A percentile compares a stretch with the other conserved stretches of the same genome.
Evolutionary conservation across 2,888 invertebrate species (phyloP).

Genomic region (Rhorus exstirpatorius): DNA sequence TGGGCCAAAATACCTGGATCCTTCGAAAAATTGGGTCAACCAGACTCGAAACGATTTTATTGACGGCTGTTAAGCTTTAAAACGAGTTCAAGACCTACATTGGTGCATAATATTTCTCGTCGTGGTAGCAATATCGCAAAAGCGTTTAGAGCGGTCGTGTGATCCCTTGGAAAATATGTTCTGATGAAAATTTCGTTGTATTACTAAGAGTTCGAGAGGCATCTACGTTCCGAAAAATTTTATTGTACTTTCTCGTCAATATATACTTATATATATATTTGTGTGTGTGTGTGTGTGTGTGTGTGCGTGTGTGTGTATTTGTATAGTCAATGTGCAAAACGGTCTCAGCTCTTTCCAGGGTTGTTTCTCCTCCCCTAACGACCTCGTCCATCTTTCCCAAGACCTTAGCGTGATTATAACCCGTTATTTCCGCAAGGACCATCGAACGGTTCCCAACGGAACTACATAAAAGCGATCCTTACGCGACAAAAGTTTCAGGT

Average conservation of each 20-base stretch:
- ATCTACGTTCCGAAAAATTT: constrained; percentile 57
- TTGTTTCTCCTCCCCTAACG: background rate
- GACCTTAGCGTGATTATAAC: constrained; percentile 56
- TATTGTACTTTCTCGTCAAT: constrained; percentile 56
- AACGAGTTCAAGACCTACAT: constrained; percentile 59
- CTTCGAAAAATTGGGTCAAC: constrained; percentile 78
- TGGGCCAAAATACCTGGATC: constrained; percentile 66
- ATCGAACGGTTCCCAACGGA: constrained; percentile 43
- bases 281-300: constrained; percentile 6
- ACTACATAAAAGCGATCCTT: constrained; percentile 49
- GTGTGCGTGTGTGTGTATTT: background rate
- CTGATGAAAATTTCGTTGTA: constrained; percentile 36
- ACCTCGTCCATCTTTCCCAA: constrained; percentile 54
- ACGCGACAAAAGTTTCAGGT: constrained; percentile 62
- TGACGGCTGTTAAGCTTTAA: constrained; percentile 76
- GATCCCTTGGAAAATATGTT: constrained; percentile 27
- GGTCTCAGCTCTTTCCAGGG: constrained; percentile 43
- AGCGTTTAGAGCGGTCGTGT: background rate
- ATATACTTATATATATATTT: constrained; percentile 10
- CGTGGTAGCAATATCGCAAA: constrained; percentile 47
- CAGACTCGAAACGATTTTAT: constrained; percentile 71
- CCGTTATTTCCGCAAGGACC: constrained; percentile 58
- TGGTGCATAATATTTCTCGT: constrained; percentile 39
- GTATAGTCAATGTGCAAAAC: constrained; percentile 57
- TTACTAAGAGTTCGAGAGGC: constrained; percentile 7